Conservation (phyloP, 2,888 invertebrate genomes). For the Meganola albula region DNA sequence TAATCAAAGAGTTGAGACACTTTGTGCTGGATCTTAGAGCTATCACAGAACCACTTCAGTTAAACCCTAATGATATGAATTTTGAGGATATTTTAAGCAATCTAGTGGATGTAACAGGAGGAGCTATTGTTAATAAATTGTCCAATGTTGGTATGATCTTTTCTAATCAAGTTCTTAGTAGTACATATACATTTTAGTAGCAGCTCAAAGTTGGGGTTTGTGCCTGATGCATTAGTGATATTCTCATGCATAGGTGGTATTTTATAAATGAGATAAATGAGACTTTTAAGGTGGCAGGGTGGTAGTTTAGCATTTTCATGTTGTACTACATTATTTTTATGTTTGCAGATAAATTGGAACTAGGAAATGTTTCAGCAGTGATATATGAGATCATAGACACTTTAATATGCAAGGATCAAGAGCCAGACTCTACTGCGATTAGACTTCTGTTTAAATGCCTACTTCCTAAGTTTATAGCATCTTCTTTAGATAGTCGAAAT, state of each 20-base stretch:
- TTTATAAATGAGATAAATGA: too few species aligned
- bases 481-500: conserved; percentile 47
- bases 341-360: conserved; percentile 55
- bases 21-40: conserved; percentile 49
- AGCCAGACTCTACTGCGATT: conserved; percentile 46
- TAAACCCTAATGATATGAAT: conserved; percentile 55
- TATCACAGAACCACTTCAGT: conserved; percentile 44
- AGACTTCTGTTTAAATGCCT: conserved; percentile 58
- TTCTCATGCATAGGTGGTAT: too few species aligned
- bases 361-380: conserved; percentile 43
- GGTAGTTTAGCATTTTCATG: too few species aligned
- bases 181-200: too few species aligned
- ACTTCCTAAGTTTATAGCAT: conserved; percentile 55
- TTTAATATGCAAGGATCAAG: conserved; percentile 36
- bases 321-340: conserved; percentile 3
- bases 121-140: conserved; percentile 54
- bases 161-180: too few species aligned
- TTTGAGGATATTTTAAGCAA: conserved; percentile 67
- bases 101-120: conserved; percentile 60
- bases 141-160: conserved; percentile 59
- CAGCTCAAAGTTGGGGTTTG: too few species aligned
- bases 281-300: too few species aligned
- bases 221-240: too few species aligned
- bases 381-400: conserved; percentile 61
- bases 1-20: conserved; percentile 42